Conservation (phyloP, 2,797 vertebrate genomes). For the Characodon lateralis region DNA sequence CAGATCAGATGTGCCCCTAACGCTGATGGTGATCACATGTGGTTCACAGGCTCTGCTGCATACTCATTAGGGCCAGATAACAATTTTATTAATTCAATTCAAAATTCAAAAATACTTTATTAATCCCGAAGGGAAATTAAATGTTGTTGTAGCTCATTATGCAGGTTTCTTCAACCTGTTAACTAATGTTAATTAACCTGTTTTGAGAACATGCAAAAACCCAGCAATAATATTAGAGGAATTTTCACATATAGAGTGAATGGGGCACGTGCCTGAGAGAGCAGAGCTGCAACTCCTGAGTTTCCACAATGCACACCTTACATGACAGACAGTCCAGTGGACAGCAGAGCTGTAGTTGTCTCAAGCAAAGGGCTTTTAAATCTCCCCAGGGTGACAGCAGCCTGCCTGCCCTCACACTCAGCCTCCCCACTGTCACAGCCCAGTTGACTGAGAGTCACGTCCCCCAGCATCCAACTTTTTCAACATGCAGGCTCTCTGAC, state of each 20-base stretch:
- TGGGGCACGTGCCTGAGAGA: background rate
- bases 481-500: slow-evolving; percentile 14
- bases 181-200: background rate
- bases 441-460: slow-evolving; percentile 35
- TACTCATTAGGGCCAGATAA: background rate
- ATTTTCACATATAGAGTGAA: background rate
- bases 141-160: no score
- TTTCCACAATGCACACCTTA: slow-evolving; percentile 24
- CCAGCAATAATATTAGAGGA: background rate
- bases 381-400: slow-evolving; percentile 53
- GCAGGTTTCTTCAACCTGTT: no score
- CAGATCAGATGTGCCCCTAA: background rate
- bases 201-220: background rate
- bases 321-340: slow-evolving; percentile 40
- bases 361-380: slow-evolving; percentile 56
- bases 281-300: slow-evolving; percentile 1
- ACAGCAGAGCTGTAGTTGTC: slow-evolving; percentile 37
- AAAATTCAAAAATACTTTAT: no score
- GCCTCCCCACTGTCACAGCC: slow-evolving; percentile 49
- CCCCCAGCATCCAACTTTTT: slow-evolving; percentile 1
- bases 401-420: slow-evolving; percentile 48
- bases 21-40: background rate
- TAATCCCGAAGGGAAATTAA: no score
- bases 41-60: background rate
- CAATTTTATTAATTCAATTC: background rate